Percentiles rank a stretch among this genome's conserved stretches.
Evolutionary conservation across 2,113 vertebrate species (phyloP).

Genomic region (Scolopax mira): DNA sequence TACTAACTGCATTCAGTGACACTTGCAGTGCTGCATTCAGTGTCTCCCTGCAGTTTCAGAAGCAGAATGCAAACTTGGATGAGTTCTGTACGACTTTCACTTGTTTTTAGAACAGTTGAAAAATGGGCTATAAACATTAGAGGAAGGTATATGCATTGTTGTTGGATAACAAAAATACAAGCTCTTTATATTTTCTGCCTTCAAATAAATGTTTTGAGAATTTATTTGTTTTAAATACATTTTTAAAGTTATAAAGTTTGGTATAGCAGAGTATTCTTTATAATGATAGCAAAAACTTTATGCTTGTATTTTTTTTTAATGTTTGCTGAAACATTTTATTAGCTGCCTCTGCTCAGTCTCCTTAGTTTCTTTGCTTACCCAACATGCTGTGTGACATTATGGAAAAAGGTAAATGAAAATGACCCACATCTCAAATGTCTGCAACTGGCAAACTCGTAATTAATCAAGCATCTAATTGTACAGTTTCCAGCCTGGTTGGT

Average conservation of each 20-base stretch:
- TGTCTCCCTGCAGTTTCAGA: background rate
- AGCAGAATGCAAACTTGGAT: rapidly evolving
- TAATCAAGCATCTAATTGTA: background rate
- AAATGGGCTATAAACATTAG: background rate
- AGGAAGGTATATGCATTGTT: background rate
- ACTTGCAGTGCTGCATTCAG: rapidly evolving
- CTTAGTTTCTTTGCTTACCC: background rate
- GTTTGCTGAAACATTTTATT: background rate
- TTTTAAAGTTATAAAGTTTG: background rate
- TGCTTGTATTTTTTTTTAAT: background rate
- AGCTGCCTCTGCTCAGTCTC: background rate
- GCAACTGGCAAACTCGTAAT: background rate
- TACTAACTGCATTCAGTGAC: background rate
- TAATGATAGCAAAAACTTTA: background rate
- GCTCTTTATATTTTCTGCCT: background rate
- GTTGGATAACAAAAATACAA: background rate
- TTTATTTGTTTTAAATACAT: background rate
- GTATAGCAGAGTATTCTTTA: background rate
- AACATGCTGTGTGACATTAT: rapidly evolving
- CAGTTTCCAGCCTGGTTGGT: background rate
- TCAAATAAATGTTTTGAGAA: background rate
- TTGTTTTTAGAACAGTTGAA: background rate
- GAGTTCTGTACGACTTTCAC: background rate
- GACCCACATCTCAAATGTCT: background rate
- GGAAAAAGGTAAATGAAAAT: background rate